Conservation (phyloP, 2,888 invertebrate species). For the Hyles lineata region DNA sequence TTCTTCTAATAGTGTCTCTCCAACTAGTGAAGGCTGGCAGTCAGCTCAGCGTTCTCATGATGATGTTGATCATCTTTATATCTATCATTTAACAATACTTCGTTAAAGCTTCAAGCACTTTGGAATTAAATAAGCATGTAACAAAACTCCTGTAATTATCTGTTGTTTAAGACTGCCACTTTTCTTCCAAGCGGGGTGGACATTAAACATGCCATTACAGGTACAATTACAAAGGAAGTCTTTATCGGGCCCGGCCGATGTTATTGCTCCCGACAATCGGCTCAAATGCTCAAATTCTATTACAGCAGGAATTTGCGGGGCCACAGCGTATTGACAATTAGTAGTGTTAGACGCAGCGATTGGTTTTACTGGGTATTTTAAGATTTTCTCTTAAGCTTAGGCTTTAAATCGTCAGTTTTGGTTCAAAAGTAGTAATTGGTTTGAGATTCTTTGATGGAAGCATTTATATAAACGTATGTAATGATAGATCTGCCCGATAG, state of each 20-base stretch:
- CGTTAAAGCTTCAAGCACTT: not conserved
- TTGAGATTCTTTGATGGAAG: too few relatives aligned
- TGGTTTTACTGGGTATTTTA: too few relatives aligned
- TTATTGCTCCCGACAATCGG: constrained; percentile 49
- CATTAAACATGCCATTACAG: constrained; percentile 30
- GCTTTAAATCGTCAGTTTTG: too few relatives aligned
- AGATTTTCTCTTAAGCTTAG: too few relatives aligned
- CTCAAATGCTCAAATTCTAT: constrained; percentile 49
- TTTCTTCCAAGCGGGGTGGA: constrained; percentile 20
- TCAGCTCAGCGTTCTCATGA: not conserved
- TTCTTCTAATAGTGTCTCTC: too few relatives aligned
- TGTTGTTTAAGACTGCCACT: not conserved
- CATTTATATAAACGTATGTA: too few relatives aligned
- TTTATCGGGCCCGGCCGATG: constrained; percentile 42
- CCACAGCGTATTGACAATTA: constrained; percentile 16
- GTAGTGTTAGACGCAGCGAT: not conserved
- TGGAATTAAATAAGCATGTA: not conserved
- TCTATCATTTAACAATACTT: not conserved
- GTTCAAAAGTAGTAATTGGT: too few relatives aligned
- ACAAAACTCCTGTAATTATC: constrained; percentile 8
- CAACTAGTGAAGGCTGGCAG: too few relatives aligned
- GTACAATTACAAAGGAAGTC: constrained; percentile 48
- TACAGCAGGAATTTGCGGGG: constrained; percentile 34
- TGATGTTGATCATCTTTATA: not conserved
- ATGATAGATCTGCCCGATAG: too few relatives aligned